phyloP scores from a whole-genome alignment of 1,140 invertebrate species.

The Drosophila nikananu region DNA sequence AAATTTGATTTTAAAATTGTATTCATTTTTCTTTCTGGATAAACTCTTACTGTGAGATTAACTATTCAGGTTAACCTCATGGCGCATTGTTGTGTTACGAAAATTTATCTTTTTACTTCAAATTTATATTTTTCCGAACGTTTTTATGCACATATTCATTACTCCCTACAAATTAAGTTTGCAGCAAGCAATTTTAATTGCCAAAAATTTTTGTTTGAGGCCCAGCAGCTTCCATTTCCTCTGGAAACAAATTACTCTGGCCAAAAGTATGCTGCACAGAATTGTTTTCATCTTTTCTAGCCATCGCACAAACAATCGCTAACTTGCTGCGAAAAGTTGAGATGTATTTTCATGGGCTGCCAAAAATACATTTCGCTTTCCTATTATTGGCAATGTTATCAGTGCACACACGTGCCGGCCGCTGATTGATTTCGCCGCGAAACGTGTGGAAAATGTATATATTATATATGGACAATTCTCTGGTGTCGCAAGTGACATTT shows the following conservation, averaged over 20 bases:
- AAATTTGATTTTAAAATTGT: too few species aligned
- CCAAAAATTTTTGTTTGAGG: background rate
- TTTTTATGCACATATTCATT: background rate
- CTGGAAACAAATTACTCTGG: constrained; percentile 3
- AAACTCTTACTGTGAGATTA: too few species aligned
- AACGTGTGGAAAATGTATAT: constrained; percentile 4
- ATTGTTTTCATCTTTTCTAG: constrained; percentile 30
- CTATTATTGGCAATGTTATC: constrained; percentile 47
- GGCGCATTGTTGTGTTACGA: too few species aligned
- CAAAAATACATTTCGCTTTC: constrained; percentile 42
- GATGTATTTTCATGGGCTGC: constrained; percentile 41
- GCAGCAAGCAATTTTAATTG: background rate
- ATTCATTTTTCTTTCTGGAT: too few species aligned
- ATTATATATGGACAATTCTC: too few species aligned
- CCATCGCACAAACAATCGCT: constrained; percentile 27
- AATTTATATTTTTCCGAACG: background rate
- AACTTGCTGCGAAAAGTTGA: constrained; percentile 37
- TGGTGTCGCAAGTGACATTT: too few species aligned
- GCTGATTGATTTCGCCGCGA: constrained; percentile 41
- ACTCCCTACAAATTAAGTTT: background rate
- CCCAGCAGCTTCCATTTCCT: background rate
- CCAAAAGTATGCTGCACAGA: constrained; percentile 30
- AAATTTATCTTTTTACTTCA: too few species aligned
- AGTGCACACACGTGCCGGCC: constrained; percentile 43
- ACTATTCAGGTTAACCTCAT: too few species aligned